These are phyloP conservation scores for Scaptomyza caliginosa DNA, from an alignment of 2,888 invertebrate species.

Conservation along the genomic window DNA sequence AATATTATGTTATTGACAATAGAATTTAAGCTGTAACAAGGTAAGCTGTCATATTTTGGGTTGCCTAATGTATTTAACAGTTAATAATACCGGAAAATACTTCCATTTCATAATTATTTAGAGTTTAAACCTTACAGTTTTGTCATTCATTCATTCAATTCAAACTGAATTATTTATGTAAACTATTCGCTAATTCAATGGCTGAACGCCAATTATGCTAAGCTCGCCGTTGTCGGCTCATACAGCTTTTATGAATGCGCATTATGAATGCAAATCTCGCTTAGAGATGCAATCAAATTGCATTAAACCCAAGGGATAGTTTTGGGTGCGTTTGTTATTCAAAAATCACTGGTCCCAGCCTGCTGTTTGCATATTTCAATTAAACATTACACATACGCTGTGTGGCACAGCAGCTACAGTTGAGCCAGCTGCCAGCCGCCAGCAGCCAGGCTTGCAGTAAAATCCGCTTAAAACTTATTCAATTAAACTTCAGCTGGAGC, in stretches of 20 bases:
- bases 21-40: too few species aligned
- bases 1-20: not conserved
- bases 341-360: slow-evolving; percentile 53
- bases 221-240: slow-evolving; percentile 36
- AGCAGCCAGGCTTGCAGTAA: slow-evolving; percentile 31
- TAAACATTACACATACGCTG: slow-evolving; percentile 61
- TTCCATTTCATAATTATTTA: too few species aligned
- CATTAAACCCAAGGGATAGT: slow-evolving; percentile 18
- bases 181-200: slow-evolving; percentile 20
- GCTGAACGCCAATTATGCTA: slow-evolving; percentile 39
- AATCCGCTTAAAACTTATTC: slow-evolving; percentile 80
- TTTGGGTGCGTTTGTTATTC: slow-evolving; percentile 55
- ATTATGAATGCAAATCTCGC: slow-evolving; percentile 70
- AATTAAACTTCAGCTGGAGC: slow-evolving; percentile 67
- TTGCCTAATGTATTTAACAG: too few species aligned
- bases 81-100: too few species aligned
- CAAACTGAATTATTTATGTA: slow-evolving; percentile 40
- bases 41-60: too few species aligned
- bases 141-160: not conserved
- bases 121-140: too few species aligned
- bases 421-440: slow-evolving; percentile 28
- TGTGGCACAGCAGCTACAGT: slow-evolving; percentile 14
- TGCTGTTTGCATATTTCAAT: slow-evolving; percentile 64
- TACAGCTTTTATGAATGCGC: slow-evolving; percentile 52
- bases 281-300: slow-evolving; percentile 57